Base-by-base conservation (phyloP, 2,888 invertebrate species). In the Chrysolina oricalcia region DNA sequence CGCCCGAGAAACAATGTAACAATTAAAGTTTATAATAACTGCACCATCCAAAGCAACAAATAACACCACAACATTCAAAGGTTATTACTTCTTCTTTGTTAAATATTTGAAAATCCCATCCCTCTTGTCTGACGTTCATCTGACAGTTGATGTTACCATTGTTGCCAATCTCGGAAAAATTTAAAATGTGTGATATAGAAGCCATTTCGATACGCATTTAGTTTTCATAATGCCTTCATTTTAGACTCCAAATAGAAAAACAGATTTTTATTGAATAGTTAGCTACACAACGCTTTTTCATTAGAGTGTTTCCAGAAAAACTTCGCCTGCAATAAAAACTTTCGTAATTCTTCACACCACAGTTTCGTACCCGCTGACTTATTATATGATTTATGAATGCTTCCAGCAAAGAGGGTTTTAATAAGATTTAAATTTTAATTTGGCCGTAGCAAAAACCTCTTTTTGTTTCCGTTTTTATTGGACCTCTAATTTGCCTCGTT, bases 351-450 rank as follows among this genome's bases (percentile, higher is more conserved):
- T n/a, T 15, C 59, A 35, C 2, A 27, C 15, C 59, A 23, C 35
- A 59, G 27, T 59, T 59, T 59, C 59, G 15, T 35, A n/a, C 59
- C 35, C 8, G 9, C 17, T n/a, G 35, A 59, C n/a, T 59, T 35
- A 15, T n/a, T 11, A n/a, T n/a, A 59, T n/a, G n/a, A 59, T 59
- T 59, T 59, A 59, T 35, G 59, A 59, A 23, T 15, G 59, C 35
- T 59, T 35, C 10, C 27, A 35, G 59, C 23, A 59, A 35, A 59
- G 59, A 27, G 59, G 59, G 35, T 59, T n/a, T 59, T 59, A 59
- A 59, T 35, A 27, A 17, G 59, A 35, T 17, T 59, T n/a, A 35
- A 59, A 59, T 59, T 59, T 59, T 35, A 35, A 59, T 59, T n/a
- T 59, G n/a, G 15, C 13, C 9, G 9, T 59, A n/a, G n/a, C 59